A percentile compares a stretch with the other conserved stretches of the same genome.
Conservation (phyloP, 1,140 invertebrate genomes). For the Apis laboriosa region DNA sequence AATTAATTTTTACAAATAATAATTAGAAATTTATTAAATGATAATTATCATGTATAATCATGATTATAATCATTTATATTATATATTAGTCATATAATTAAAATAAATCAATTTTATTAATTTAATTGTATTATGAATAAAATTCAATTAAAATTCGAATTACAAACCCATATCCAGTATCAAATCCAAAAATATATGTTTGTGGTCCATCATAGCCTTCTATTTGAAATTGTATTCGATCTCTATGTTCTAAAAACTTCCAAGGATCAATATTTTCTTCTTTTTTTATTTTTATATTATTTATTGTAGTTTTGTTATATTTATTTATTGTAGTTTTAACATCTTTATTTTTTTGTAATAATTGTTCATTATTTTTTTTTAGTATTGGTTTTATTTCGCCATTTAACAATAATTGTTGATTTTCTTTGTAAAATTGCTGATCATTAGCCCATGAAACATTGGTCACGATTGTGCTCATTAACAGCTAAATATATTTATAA, state of each 20-base stretch:
- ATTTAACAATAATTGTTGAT: neutral
- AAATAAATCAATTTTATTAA: neutral
- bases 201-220: constrained; percentile 90
- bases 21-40: neutral
- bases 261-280: constrained; percentile 1
- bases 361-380: neutral
- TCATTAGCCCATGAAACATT: neutral
- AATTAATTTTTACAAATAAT: constrained; percentile 24
- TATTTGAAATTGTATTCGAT: constrained; percentile 82
- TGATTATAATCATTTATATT: neutral
- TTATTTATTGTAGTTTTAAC: neutral
- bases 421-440: neutral
- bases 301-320: neutral
- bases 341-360: neutral
- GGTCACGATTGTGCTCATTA: neutral
- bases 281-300: neutral
- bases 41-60: neutral
- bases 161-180: constrained; percentile 91
- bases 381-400: neutral
- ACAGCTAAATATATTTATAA: neutral
- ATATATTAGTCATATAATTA: neutral
- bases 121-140: neutral
- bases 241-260: constrained; percentile 57
- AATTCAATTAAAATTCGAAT: neutral
- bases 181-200: constrained; percentile 93